Evolutionary conservation across 2,888 invertebrate species (phyloP).

Genomic region (Lepeophtheirus nordmannii): DNA sequence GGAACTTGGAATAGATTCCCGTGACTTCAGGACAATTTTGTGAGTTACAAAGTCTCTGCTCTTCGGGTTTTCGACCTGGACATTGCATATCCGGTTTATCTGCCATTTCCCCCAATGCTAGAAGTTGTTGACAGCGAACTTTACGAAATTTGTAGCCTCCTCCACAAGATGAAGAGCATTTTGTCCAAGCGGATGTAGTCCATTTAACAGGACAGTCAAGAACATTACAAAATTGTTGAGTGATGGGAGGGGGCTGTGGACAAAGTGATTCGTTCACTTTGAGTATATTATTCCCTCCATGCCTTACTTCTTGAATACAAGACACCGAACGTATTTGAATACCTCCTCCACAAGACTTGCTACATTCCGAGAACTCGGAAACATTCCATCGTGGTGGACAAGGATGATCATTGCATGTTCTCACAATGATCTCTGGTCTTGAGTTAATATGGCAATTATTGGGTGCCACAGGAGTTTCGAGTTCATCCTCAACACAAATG

Average conservation of each 20-base stretch:
- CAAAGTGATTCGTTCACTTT: conserved; percentile 87
- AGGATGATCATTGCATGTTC: conserved; percentile 83
- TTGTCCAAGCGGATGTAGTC: conserved; percentile 73
- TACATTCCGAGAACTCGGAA: conserved; percentile 73
- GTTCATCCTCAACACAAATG: conserved; percentile 70
- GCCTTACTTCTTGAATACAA: conserved; percentile 62
- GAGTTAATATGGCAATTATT: conserved; percentile 70
- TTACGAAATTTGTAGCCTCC: conserved; percentile 70
- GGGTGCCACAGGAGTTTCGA: conserved; percentile 68
- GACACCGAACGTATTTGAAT: conserved; percentile 44
- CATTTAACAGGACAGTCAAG: conserved; percentile 81
- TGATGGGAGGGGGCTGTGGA: conserved; percentile 72
- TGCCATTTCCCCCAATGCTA: conserved; percentile 79
- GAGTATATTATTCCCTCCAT: conserved; percentile 71
- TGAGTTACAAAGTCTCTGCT: conserved; percentile 66
- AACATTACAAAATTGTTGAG: conserved; percentile 77
- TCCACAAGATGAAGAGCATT: conserved; percentile 81
- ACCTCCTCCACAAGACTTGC: conserved; percentile 84
- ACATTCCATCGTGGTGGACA: conserved; percentile 90
- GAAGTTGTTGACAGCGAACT: conserved; percentile 70
- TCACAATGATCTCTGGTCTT: conserved; percentile 70
- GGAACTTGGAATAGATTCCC: not conserved
- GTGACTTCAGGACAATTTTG: conserved; percentile 46
- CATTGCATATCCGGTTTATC: conserved; percentile 60
- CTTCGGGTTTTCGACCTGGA: conserved; percentile 52